phyloP scores from a whole-genome alignment of 1,140 invertebrate species.

The Pararge aegeria region DNA sequence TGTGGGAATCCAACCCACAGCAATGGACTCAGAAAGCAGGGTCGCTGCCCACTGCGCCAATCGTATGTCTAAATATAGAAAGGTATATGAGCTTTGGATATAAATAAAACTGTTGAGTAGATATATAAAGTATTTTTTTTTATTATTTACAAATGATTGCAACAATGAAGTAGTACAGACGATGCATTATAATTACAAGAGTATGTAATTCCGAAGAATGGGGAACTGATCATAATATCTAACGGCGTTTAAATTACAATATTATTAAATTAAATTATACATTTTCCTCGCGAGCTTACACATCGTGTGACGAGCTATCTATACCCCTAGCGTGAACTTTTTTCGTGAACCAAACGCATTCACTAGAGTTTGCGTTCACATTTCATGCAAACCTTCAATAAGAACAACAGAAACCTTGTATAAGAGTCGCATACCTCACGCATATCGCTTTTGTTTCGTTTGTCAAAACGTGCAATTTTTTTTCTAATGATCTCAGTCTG shows the following conservation, averaged over 20 bases:
- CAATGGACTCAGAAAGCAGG: too few relatives aligned
- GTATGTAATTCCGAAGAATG: constrained; percentile 75
- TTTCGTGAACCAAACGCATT: background rate
- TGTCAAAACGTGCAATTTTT: too few relatives aligned
- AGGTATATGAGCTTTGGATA: too few relatives aligned
- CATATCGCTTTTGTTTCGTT: too few relatives aligned
- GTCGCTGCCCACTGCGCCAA: too few relatives aligned
- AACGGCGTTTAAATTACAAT: constrained; percentile 74
- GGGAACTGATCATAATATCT: constrained; percentile 76
- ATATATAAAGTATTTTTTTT: constrained; percentile 81
- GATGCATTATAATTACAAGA: constrained; percentile 78
- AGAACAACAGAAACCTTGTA: too few relatives aligned
- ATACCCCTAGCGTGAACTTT: background rate
- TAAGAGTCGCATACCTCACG: too few relatives aligned
- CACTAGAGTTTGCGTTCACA: too few relatives aligned
- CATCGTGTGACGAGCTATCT: constrained; percentile 8
- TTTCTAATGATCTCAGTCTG: too few relatives aligned
- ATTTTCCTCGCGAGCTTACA: constrained; percentile 51
- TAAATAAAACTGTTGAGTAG: constrained; percentile 40
- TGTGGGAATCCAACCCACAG: too few relatives aligned
- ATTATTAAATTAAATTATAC: constrained; percentile 66
- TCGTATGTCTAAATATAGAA: too few relatives aligned
- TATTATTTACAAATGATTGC: constrained; percentile 81
- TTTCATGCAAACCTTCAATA: too few relatives aligned
- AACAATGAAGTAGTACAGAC: constrained; percentile 79